A percentile compares a stretch with the other conserved stretches of the same genome.
These are phyloP conservation scores for Madoqua kirkii DNA, from an alignment of 2,113 vertebrate species.

Conservation along the genomic window DNA sequence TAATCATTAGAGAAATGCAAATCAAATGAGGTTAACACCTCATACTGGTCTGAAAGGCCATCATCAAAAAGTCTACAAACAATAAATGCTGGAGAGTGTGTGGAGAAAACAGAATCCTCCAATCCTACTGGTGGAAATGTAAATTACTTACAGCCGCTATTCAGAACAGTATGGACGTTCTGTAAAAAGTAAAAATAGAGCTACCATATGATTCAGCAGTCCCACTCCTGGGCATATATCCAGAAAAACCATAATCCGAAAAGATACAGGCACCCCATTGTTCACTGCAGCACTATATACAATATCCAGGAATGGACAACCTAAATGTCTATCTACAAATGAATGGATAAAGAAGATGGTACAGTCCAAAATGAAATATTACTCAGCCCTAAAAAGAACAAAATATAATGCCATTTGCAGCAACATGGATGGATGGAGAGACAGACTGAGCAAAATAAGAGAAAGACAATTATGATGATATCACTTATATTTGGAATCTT, in stretches of 20 bases:
- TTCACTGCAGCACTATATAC: background rate
- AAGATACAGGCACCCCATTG: background rate
- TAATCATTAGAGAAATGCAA: background rate
- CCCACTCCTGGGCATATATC: background rate
- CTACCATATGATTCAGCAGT: background rate
- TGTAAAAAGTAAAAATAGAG: background rate
- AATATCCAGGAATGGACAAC: background rate
- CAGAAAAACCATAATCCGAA: background rate
- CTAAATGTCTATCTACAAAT: background rate
- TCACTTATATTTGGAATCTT: background rate
- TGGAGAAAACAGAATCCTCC: background rate
- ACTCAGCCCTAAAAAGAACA: background rate
- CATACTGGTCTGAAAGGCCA: background rate
- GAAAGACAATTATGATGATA: background rate
- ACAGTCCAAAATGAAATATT: background rate
- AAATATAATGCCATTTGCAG: background rate
- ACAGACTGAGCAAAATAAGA: background rate
- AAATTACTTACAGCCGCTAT: background rate
- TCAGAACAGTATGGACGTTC: background rate
- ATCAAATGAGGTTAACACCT: background rate
- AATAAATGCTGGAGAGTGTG: background rate
- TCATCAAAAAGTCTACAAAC: background rate
- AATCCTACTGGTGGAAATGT: background rate
- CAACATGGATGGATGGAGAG: background rate
- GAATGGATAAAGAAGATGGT: background rate